phyloP scores from a whole-genome alignment of 2,888 invertebrate species.

The Acleris emargana region DNA sequence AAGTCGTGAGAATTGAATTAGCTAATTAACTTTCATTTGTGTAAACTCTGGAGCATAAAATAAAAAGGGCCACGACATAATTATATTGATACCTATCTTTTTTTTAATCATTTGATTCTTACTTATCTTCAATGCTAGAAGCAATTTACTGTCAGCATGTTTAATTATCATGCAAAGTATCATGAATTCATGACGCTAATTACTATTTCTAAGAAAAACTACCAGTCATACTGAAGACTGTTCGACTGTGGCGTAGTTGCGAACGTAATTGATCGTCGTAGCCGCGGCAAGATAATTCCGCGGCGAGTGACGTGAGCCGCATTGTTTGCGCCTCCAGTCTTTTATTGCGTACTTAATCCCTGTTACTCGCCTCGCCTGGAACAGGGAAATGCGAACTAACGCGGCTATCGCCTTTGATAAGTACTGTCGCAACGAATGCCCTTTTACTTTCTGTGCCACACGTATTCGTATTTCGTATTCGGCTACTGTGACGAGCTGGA shows the following conservation, averaged over 20 bases:
- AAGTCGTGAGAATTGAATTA: too few species aligned
- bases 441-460: background rate
- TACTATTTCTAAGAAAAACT: too few species aligned
- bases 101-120: too few species aligned
- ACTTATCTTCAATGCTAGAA: too few species aligned
- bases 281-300: slow-evolving; percentile 77
- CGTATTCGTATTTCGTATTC: background rate
- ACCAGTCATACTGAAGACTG: slow-evolving; percentile 40
- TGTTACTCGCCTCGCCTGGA: slow-evolving; percentile 44
- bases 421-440: slow-evolving; percentile 13
- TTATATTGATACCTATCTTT: too few species aligned
- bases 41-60: too few species aligned
- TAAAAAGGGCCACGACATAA: too few species aligned
- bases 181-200: too few species aligned
- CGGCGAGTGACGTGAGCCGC: slow-evolving; percentile 74
- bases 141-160: too few species aligned
- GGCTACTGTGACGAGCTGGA: background rate
- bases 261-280: slow-evolving; percentile 78
- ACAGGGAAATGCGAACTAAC: slow-evolving; percentile 69
- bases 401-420: slow-evolving; percentile 34
- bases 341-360: slow-evolving; percentile 62
- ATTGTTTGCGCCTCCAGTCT: slow-evolving; percentile 64
- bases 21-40: too few species aligned
- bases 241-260: slow-evolving; percentile 72
- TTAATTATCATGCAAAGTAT: too few species aligned